These are phyloP conservation scores for Homarus americanus DNA, from an alignment of 1,140 invertebrate genomes.

Conservation along the genomic window DNA sequence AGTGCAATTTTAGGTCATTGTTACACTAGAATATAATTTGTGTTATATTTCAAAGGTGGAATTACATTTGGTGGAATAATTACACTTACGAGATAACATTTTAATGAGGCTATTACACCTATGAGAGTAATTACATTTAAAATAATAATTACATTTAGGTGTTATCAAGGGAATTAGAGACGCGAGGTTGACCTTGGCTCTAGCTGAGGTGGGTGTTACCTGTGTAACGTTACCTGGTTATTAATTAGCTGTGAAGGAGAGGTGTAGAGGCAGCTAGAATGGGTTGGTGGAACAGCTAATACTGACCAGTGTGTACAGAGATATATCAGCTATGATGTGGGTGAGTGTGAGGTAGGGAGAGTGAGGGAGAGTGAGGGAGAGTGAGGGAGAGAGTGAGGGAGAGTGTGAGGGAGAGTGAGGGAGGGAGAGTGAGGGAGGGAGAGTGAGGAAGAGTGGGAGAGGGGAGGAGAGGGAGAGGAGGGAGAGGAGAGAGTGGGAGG, in stretches of 20 bases:
- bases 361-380: neutral
- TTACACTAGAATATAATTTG: too few relatives aligned
- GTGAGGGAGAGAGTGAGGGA: neutral
- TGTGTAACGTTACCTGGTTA: neutral
- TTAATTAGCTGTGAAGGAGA: neutral
- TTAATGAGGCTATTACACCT: too few relatives aligned
- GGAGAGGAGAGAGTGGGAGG: neutral
- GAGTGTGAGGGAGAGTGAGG: neutral
- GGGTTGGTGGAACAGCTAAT: slow-evolving; percentile 5
- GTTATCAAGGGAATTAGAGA: neutral
- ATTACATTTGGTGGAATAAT: too few relatives aligned
- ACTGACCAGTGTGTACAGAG: neutral
- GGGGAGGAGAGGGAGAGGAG: neutral
- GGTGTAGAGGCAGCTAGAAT: neutral
- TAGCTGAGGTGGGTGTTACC: too few relatives aligned
- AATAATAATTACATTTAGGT: too few relatives aligned
- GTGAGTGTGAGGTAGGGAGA: too few relatives aligned
- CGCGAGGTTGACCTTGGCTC: too few relatives aligned
- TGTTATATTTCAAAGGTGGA: too few relatives aligned
- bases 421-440: neutral
- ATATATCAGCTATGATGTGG: neutral
- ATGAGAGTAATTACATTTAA: too few relatives aligned
- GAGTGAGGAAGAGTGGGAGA: neutral
- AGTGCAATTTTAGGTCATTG: too few relatives aligned
- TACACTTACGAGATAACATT: too few relatives aligned